phyloP scores from a whole-genome alignment of 2,797 vertebrate species.

The Pseudopleuronectes americanus region DNA sequence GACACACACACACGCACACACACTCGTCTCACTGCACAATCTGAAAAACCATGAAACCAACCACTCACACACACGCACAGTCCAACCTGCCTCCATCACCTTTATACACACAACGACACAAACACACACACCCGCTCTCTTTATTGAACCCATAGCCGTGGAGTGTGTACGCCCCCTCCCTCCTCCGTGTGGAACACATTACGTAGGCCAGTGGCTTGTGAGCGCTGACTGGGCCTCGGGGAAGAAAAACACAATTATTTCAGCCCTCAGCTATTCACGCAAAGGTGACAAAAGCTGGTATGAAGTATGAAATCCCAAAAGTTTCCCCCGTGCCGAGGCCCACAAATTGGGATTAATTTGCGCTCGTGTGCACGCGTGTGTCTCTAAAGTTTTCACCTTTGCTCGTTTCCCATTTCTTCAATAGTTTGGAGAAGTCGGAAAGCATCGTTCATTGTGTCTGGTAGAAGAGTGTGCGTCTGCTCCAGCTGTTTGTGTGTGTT shows the following conservation, averaged over 20 bases:
- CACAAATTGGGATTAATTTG: conserved; percentile 85
- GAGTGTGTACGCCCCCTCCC: conserved; percentile 37
- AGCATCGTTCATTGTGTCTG: conserved; percentile 54
- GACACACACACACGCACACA: conserved; percentile 28
- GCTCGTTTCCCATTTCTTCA: conserved; percentile 72
- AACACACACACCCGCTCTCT: conserved; percentile 25
- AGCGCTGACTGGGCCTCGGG: conserved; percentile 76
- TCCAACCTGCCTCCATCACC: conserved; percentile 23
- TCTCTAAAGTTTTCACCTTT: conserved; percentile 80
- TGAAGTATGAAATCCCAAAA: conserved; percentile 86
- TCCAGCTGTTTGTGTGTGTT: conserved; percentile 26
- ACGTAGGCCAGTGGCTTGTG: conserved; percentile 85
- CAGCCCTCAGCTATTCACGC: conserved; percentile 82
- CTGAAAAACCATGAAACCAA: conserved; percentile 22
- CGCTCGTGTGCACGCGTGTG: conserved; percentile 72
- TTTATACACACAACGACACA: conserved; percentile 26
- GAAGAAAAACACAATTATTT: conserved; percentile 85
- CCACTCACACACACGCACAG: conserved; percentile 24
- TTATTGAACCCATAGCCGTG: conserved; percentile 56
- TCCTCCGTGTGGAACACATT: conserved; percentile 78
- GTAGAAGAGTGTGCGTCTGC: conserved; percentile 28
- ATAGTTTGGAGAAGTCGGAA: conserved; percentile 68
- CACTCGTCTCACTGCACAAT: conserved; percentile 12
- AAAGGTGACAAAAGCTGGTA: conserved; percentile 86
- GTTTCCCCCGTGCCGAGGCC: conserved; percentile 75